Evolutionary conservation across 2,888 invertebrate species (phyloP), one percentile per base, ranked within the genome.

Genomic region (Acleris sparsana): DNA sequence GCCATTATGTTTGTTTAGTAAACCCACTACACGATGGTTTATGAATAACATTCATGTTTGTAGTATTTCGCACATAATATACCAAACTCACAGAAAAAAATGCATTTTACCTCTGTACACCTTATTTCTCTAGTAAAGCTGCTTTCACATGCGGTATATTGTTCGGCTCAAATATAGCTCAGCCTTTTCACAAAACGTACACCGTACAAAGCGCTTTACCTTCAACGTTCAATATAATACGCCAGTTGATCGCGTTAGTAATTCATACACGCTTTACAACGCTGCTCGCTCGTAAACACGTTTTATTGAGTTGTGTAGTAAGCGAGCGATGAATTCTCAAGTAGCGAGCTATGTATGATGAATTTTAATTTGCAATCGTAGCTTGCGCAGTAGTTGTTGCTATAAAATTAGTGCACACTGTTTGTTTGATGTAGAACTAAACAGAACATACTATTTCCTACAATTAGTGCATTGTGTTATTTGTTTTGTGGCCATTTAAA

Each of bases 281-380:
- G 87, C 72, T 72, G 76, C 75, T 72, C 76, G 77, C 74, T 85
- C 85, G 84, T 87, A 88, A 88, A 88, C 84, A 84, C 80, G 80
- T 80, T 87, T 84, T 86, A 87, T 87, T 83, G 86, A 84, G 82
- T 80, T 78, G 79, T 78, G 79, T 81, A 76, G 74, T 79, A 79
- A 83, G 79, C 84, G 74, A 82, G 79, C 83, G 81, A 85, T 89
- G 88, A 88, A 89, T 88, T 85, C 82, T 83, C 80, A 84, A 88
- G 78, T 75, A 77, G 71, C 75, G 73, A 77, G 76, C 77, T 74
- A 79, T 83, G 82, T 84, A 82, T 82, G 84, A 83, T 84, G 80
- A 83, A 85, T 86, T 82, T 84, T 80, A 79, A 86, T 78, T 76
- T 70, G 66, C 29, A 53, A 51, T 58, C 29, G 61, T 52, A 46